Evolutionary conservation across 2,113 vertebrate species (phyloP).

Genomic region (Dicerorhinus sumatrensis): DNA sequence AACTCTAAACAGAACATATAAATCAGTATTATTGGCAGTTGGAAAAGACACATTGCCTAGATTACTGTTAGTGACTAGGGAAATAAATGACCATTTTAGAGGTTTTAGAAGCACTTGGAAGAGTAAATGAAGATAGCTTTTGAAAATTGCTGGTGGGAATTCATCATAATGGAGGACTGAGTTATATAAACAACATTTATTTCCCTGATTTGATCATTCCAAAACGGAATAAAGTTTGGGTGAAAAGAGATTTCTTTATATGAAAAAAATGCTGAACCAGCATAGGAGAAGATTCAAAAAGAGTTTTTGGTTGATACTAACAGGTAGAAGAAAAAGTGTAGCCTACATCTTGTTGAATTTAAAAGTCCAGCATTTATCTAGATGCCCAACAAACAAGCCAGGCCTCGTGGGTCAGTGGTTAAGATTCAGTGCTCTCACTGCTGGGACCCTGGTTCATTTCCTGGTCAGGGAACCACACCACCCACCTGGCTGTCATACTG

Average conservation of each 20-base stretch:
- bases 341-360: background rate
- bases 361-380: background rate
- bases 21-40: constrained; percentile 77
- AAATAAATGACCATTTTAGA: constrained; percentile 82
- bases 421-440: too few relatives aligned
- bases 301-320: constrained; percentile 37
- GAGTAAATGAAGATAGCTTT: constrained; percentile 82
- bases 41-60: constrained; percentile 75
- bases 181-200: constrained; percentile 77
- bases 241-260: constrained; percentile 47
- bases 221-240: constrained; percentile 21
- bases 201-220: constrained; percentile 70
- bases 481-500: too few relatives aligned
- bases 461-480: too few relatives aligned
- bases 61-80: constrained; percentile 70
- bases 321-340: constrained; percentile 18
- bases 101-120: constrained; percentile 77
- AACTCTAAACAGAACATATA: constrained; percentile 68
- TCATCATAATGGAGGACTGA: constrained; percentile 71
- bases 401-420: too few relatives aligned
- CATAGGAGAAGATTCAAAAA: constrained; percentile 1
- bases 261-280: constrained; percentile 76
- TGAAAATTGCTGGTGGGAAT: constrained; percentile 80
- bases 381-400: background rate
- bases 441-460: too few relatives aligned